Evolutionary conservation across 2,797 vertebrate genomes (phyloP).

Genomic region (Melanotaenia maccullochi): DNA sequence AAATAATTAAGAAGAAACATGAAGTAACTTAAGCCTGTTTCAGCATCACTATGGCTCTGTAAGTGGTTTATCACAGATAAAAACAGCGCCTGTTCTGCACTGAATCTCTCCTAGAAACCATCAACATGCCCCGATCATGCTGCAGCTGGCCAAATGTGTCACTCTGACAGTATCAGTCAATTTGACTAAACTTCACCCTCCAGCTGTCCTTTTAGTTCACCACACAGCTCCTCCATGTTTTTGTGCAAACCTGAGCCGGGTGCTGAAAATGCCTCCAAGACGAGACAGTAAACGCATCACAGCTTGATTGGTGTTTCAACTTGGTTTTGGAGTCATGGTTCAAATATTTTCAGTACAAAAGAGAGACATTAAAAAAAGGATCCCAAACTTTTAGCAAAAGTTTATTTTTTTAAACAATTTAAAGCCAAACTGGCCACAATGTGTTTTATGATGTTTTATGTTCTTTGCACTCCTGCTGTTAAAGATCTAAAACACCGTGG

Average conservation of each 20-base stretch:
- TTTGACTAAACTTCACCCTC: not conserved
- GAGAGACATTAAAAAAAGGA: not conserved
- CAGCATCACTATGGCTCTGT: not conserved
- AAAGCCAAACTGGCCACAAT: too few species aligned
- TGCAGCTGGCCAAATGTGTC: not conserved
- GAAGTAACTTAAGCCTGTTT: too few species aligned
- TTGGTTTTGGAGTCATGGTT: not conserved
- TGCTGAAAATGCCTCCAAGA: not conserved
- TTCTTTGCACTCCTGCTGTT: too few species aligned
- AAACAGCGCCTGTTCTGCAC: too few species aligned
- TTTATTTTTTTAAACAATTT: too few species aligned
- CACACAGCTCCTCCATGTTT: not conserved
- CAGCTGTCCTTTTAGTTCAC: not conserved
- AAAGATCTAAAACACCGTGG: not conserved
- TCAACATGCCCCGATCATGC: not conserved
- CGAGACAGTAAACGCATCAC: too few species aligned
- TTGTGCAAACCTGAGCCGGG: not conserved
- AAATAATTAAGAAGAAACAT: too few species aligned
- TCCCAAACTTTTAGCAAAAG: too few species aligned
- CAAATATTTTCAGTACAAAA: not conserved
- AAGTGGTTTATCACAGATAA: too few species aligned
- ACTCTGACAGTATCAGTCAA: not conserved
- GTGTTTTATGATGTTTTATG: too few species aligned
- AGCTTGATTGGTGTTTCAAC: too few species aligned
- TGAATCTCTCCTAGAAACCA: not conserved